A percentile compares a stretch with the other conserved stretches of the same genome.
Conservation (phyloP, 2,797 vertebrate genomes). For the Neopelma chrysocephalum region DNA sequence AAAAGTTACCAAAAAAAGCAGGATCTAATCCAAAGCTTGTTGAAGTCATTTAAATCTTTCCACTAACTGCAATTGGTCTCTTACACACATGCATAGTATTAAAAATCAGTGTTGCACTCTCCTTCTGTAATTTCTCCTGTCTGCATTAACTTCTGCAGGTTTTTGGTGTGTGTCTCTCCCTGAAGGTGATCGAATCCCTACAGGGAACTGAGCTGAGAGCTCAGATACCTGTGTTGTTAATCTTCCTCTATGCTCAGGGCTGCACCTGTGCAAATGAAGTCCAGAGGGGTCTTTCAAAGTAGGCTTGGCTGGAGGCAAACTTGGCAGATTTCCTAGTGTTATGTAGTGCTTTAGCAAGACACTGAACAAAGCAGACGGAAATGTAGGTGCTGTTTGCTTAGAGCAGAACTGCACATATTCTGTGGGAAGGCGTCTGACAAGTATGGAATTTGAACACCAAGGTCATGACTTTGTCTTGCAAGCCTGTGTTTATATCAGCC, state of each 20-base stretch:
- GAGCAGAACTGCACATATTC: neutral
- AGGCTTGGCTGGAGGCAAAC: neutral
- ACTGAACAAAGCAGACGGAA: neutral
- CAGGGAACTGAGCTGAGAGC: neutral
- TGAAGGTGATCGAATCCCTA: neutral
- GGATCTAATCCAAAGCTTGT: neutral
- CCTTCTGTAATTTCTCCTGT: neutral
- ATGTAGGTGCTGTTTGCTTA: neutral
- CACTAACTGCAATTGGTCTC: neutral
- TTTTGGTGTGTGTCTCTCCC: fast-evolving
- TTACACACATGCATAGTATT: neutral
- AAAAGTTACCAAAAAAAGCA: neutral
- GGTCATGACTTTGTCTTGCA: neutral
- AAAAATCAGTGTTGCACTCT: neutral
- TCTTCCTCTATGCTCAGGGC: neutral
- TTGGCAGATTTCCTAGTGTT: neutral
- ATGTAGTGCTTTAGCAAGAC: neutral
- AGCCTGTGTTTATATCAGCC: neutral
- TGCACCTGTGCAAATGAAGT: neutral
- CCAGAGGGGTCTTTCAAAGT: neutral
- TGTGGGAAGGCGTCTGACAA: neutral
- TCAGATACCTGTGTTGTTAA: neutral
- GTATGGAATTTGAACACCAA: neutral
- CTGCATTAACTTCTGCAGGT: neutral
- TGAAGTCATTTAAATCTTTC: neutral